Evolutionary conservation across 2,888 invertebrate genomes (phyloP).

Genomic region (Elysia crispata): DNA sequence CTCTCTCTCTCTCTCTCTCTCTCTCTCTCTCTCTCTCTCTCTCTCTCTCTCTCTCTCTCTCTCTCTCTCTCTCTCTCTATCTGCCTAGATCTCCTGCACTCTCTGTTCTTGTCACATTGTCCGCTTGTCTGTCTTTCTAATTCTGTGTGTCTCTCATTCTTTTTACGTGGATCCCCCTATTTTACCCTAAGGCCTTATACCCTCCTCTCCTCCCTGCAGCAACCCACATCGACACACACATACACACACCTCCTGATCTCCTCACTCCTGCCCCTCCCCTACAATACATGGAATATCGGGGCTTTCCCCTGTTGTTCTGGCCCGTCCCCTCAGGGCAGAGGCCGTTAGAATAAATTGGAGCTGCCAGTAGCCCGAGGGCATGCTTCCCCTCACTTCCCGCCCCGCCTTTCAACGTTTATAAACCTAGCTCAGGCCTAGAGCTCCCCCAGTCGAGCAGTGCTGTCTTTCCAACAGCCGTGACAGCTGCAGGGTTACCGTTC

Average conservation of each 20-base stretch:
- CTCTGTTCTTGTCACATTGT: too few relatives aligned
- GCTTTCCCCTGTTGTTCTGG: background rate
- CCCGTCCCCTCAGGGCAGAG: constrained; percentile 13
- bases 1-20: constrained; percentile 24
- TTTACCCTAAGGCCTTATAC: background rate
- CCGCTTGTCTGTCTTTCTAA: background rate
- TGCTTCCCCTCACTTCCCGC: constrained; percentile 18
- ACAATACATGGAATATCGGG: background rate
- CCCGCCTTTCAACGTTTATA: constrained; percentile 4
- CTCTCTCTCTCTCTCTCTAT: constrained; percentile 23
- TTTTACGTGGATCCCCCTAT: background rate
- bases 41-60: constrained; percentile 15
- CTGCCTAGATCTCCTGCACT: background rate
- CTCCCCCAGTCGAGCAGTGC: background rate
- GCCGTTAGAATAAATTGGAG: constrained; percentile 46
- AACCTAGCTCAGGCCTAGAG: too few relatives aligned
- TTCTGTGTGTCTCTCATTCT: constrained; percentile 17
- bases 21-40: constrained; percentile 28
- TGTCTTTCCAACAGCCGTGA: background rate
- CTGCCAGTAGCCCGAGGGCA: constrained; percentile 12
- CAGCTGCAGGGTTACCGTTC: background rate
- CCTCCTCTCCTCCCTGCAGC: background rate
- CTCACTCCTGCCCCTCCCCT: background rate
- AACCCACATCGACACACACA: background rate
- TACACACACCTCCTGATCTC: background rate